Evolutionary conservation across 2,113 vertebrate genomes (phyloP), one percentile per base, ranked within the genome.

Genomic region (zebrafish (Danio rerio)): DNA sequence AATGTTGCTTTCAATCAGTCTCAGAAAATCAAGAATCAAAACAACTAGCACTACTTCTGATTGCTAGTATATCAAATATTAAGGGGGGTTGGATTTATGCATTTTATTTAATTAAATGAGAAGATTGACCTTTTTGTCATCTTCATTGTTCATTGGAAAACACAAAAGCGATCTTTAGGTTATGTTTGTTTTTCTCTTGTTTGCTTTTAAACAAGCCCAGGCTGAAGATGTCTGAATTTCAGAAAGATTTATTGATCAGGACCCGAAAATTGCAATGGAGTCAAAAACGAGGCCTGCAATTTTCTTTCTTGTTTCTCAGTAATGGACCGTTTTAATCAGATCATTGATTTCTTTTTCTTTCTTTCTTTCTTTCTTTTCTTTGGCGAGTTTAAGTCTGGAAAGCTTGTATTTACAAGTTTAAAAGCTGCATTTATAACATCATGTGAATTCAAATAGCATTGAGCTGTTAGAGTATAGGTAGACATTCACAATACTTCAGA

Each of bases 221-320:
- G 10, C 43, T 68, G 16, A 68, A 42, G 45, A 68, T 68, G 63
- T 16, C 63, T 68, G 0, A 15, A n/a, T 47, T 47, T 68, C 65
- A 47, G 16, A 68, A n/a, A 45, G 42, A 68, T 47, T 11, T 68
- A 68, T 68, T 68, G 65, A 68, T 68, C 65, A 10, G 42, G 16
- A 68, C 2, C 16, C n/a, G 65, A 68, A 68, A 68, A 68, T 47
- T 6, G 11, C 65, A 2, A 0, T 7, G 16, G 9, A 45, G 5
- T 5, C 10, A 43, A 47, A 7, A 2, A 10, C 59, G 31, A 62
- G 21, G 6, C 20, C 20, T 62, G 20, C 20, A 62, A 20, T 47
- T 11, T 68, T 68, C 40, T 66, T 42, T 43, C 40, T 66, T 66
- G 40, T 5, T 47, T 45, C 15, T 68, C 65, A 18, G 18, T 68